Evolutionary conservation across 2,888 invertebrate species (phyloP), one percentile per base, ranked within the genome.

Genomic region (Oxystoma pomonae): DNA sequence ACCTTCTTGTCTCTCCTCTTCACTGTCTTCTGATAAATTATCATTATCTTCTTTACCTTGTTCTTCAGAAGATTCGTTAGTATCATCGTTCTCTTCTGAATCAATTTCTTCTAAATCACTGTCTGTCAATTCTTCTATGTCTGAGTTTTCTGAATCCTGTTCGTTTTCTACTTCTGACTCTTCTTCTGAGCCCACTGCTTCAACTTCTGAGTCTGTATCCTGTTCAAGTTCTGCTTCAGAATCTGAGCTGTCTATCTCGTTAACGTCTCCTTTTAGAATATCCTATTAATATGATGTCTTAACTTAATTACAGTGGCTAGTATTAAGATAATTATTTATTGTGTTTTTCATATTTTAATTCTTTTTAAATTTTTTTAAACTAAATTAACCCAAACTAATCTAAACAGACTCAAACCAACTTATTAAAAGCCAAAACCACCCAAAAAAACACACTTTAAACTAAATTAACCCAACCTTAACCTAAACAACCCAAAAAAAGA

Each of bases 181-280:
- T 56, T 74, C 72, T n/a, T 74, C 75, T 5, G 71, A 69, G 17
- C 73, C 71, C 55, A 74, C 74, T 68, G 76, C 75, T 62, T 73
- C 70, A 56, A 70, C 67, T 51, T 73, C 73, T 18, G 71, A 69
- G 60, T 74, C 71, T 12, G 65, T 53, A 19, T 35, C 12, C 20
- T n/a, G n/a, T n/a, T 78, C 79, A n/a, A 74, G 72, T 65, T 82
- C 83, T 51, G 80, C 81, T 22, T 83, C 84, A 17, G 67, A 67
- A 17, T 83, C 83, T 9, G 81, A 78, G 63, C 79, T 80, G 65
- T 83, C 83, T 35, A 73, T 79, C 20, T 81, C 79, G 61, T 79
- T 77, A 64, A 79, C 68, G 49, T 58, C 57, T 49, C 61, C 62
- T 55, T 55, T 55, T 1, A 67, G 60, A 22, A 60, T 59, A 58